A percentile compares a stretch with the other conserved stretches of the same genome.
phyloP scores from a whole-genome alignment of 2,113 vertebrate genomes.

The Dasyprocta punctata region DNA sequence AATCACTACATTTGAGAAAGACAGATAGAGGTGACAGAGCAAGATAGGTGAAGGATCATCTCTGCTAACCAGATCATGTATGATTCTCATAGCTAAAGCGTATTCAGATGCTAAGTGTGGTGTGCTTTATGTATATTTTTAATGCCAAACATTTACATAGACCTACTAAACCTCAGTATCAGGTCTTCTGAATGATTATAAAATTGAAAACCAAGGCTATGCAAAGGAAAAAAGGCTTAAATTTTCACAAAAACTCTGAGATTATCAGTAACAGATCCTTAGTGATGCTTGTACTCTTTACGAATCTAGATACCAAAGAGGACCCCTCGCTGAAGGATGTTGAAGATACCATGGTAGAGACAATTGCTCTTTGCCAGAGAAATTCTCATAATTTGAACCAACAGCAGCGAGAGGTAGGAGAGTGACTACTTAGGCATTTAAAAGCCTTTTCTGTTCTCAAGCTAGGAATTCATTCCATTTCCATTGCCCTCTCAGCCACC shows the following conservation, averaged over 20 bases:
- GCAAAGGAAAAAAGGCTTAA: not conserved
- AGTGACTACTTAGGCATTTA: not conserved
- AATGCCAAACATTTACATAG: not conserved
- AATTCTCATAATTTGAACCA: slow-evolving; percentile 93
- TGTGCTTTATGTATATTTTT: not conserved
- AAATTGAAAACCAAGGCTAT: not conserved
- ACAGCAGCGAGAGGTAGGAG: slow-evolving; percentile 93
- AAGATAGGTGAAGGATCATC: not conserved
- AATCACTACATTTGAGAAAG: not conserved
- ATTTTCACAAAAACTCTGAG: slow-evolving; percentile 48
- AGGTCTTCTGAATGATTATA: not conserved
- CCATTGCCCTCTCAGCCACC: slow-evolving; percentile 32
- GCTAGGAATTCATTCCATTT: slow-evolving; percentile 45
- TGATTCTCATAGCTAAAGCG: not conserved
- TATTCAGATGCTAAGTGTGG: not conserved
- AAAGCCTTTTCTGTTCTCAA: slow-evolving; percentile 40
- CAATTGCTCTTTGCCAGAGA: slow-evolving; percentile 93
- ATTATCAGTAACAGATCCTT: not conserved
- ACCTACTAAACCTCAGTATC: not conserved
- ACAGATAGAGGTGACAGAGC: not conserved
- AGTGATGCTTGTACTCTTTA: slow-evolving; percentile 30
- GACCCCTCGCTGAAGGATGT: slow-evolving; percentile 83
- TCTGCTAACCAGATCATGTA: not conserved
- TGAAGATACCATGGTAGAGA: slow-evolving; percentile 89
- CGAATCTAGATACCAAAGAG: slow-evolving; percentile 73